Conservation (phyloP, 2,888 invertebrate genomes). For the Lysandra bellargus region DNA sequence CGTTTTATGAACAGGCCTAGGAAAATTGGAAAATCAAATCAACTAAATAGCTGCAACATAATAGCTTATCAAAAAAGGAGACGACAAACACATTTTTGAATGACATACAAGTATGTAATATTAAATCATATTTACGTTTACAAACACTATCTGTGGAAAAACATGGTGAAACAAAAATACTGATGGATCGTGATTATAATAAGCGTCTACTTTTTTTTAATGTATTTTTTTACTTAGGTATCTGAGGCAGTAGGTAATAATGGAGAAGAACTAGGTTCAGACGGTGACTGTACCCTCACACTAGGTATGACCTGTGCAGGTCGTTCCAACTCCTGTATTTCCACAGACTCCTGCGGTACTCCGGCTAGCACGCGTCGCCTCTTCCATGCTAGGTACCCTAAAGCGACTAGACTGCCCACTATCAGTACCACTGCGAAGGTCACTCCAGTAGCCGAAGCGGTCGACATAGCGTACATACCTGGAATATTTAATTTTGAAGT, state of each 20-base stretch:
- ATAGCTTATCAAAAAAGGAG: too few relatives aligned
- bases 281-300: slow-evolving; percentile 57
- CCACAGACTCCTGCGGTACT: slow-evolving; percentile 49
- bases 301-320: slow-evolving; percentile 46
- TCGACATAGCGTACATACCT: slow-evolving; percentile 68
- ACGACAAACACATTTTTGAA: too few relatives aligned
- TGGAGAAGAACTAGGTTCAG: slow-evolving; percentile 50
- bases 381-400: slow-evolving; percentile 62
- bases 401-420: slow-evolving; percentile 47
- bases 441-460: slow-evolving; percentile 66
- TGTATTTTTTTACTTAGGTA: not conserved
- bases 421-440: slow-evolving; percentile 59
- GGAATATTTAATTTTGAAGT: slow-evolving; percentile 34
- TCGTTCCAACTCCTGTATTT: slow-evolving; percentile 48
- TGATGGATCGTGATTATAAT: too few relatives aligned
- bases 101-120: too few relatives aligned
- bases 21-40: too few relatives aligned
- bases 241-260: slow-evolving; percentile 37
- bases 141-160: too few relatives aligned
- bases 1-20: too few relatives aligned
- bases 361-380: slow-evolving; percentile 55
- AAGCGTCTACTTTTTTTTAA: too few relatives aligned
- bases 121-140: too few relatives aligned
- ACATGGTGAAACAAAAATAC: too few relatives aligned
- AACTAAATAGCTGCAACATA: too few relatives aligned